Percentiles rank a stretch among this genome's conserved stretches.
These are phyloP conservation scores for Noctuana brunneofusca DNA, from an alignment of 2,888 invertebrate species.

Conservation along the genomic window DNA sequence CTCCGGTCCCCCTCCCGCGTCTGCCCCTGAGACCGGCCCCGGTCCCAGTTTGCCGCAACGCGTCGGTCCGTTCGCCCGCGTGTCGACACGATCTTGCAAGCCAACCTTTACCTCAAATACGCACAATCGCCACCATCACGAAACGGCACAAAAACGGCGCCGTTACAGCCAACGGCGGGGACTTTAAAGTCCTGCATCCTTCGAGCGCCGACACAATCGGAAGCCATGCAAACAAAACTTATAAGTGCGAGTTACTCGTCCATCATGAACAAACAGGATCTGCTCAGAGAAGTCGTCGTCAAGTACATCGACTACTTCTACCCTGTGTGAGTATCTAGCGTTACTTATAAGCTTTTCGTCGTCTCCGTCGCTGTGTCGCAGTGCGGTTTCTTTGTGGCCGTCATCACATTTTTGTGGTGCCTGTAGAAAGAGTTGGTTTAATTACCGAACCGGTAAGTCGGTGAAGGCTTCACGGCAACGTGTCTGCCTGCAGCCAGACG, in stretches of 20 bases:
- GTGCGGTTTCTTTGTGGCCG: conserved; percentile 54
- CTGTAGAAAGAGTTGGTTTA: conserved; percentile 58
- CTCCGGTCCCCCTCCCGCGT: conserved; percentile 60
- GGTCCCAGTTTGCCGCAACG: conserved; percentile 81
- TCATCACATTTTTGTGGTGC: conserved; percentile 43
- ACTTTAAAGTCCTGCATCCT: conserved; percentile 61
- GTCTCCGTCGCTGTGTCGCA: conserved; percentile 52
- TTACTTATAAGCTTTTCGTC: conserved; percentile 42
- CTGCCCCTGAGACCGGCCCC: conserved; percentile 64
- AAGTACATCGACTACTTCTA: conserved; percentile 88
- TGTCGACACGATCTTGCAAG: conserved; percentile 47
- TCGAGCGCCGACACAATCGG: conserved; percentile 59
- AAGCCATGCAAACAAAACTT: conserved; percentile 81
- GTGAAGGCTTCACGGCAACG: conserved; percentile 76
- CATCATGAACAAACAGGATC: conserved; percentile 86
- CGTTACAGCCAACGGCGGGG: conserved; percentile 62
- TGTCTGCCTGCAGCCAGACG: conserved; percentile 67
- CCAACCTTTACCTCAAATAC: conserved; percentile 60
- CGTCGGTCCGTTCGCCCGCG: conserved; percentile 77
- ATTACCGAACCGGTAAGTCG: conserved; percentile 76
- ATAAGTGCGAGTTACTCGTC: conserved; percentile 85
- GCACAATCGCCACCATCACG: conserved; percentile 58
- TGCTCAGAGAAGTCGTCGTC: conserved; percentile 86
- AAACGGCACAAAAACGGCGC: conserved; percentile 61
- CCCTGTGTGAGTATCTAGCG: conserved; percentile 84